Evolutionary conservation across 2,888 invertebrate genomes (phyloP).

Genomic region (Troides aeacus): DNA sequence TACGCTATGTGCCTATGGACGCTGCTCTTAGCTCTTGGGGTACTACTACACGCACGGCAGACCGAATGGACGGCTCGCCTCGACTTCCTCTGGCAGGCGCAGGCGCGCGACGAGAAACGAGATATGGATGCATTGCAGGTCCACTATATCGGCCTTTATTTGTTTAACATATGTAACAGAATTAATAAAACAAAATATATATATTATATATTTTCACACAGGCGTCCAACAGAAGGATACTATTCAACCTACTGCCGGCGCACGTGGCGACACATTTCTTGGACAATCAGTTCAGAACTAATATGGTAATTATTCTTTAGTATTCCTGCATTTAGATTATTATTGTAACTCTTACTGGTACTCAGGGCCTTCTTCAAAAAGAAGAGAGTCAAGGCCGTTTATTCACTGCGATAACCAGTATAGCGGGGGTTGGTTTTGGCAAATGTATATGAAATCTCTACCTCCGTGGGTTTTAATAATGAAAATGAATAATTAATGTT

Average conservation of each 20-base stretch:
- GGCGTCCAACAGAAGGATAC: slow-evolving; percentile 91
- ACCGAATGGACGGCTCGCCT: slow-evolving; percentile 95
- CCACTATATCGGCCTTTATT: neutral
- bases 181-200: neutral
- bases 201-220: slow-evolving; percentile 40
- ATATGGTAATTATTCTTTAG: slow-evolving; percentile 80
- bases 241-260: slow-evolving; percentile 93
- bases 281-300: slow-evolving; percentile 92
- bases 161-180: neutral
- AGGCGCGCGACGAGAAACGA: slow-evolving; percentile 93
- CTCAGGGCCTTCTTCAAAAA: too few relatives aligned
- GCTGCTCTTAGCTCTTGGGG: slow-evolving; percentile 89
- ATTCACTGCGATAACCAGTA: too few relatives aligned
- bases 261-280: slow-evolving; percentile 96
- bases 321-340: neutral
- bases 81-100: slow-evolving; percentile 90
- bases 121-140: slow-evolving; percentile 94
- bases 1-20: slow-evolving; percentile 89
- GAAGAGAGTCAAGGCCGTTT: too few relatives aligned
- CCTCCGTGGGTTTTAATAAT: too few relatives aligned
- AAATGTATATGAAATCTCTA: too few relatives aligned
- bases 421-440: too few relatives aligned
- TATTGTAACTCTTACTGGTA: too few relatives aligned
- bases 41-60: slow-evolving; percentile 90
- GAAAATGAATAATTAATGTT: too few relatives aligned